phyloP scores from a whole-genome alignment of 1,140 invertebrate species.

The Hylaeus anthracinus region DNA sequence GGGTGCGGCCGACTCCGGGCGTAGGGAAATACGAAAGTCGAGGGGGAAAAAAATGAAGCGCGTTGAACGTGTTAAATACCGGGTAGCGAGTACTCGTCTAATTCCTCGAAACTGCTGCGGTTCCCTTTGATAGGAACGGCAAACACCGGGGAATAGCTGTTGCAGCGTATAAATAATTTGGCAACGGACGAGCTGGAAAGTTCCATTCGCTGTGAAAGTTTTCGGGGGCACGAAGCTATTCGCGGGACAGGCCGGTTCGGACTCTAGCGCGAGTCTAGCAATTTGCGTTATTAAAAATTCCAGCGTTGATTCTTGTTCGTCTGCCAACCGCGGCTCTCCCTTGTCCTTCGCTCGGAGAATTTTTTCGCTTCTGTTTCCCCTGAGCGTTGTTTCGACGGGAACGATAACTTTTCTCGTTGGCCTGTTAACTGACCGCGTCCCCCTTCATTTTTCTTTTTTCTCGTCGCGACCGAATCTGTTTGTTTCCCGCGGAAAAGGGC shows the following conservation, averaged over 20 bases:
- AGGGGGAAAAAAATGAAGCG: neutral
- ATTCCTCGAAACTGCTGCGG: neutral
- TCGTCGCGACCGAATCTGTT: too few relatives aligned
- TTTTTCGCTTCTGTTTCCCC: neutral
- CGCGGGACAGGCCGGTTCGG: neutral
- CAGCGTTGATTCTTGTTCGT: constrained; percentile 56
- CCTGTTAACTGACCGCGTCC: neutral
- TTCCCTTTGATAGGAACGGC: constrained; percentile 43
- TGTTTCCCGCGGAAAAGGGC: too few relatives aligned
- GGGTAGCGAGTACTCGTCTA: neutral
- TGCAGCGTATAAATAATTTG: constrained; percentile 50
- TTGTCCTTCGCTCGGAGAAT: neutral
- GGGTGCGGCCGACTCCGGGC: too few relatives aligned
- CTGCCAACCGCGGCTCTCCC: neutral
- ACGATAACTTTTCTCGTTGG: neutral
- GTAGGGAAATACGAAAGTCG: too few relatives aligned
- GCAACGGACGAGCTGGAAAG: neutral
- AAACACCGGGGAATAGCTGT: constrained; percentile 10
- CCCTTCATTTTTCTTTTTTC: too few relatives aligned
- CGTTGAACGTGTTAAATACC: neutral
- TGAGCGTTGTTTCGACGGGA: neutral
- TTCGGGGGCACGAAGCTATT: constrained; percentile 21
- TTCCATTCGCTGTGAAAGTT: constrained; percentile 45
- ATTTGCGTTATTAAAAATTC: constrained; percentile 71
- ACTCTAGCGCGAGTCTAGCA: constrained; percentile 23